Conservation (phyloP, 2,113 vertebrate species). For the Vidua chalybeata region DNA sequence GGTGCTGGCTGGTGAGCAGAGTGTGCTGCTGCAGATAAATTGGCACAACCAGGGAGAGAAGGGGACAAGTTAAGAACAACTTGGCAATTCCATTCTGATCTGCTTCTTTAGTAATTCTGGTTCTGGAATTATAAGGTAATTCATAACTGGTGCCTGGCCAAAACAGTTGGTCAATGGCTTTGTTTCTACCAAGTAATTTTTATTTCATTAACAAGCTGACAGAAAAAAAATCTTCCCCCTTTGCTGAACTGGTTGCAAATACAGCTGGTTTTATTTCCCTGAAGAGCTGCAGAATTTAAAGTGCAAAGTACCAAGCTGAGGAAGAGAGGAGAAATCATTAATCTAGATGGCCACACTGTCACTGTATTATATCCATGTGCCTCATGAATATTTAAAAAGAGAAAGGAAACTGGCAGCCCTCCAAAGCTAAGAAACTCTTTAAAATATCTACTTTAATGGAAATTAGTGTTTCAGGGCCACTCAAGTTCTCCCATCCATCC, state of each 20-base stretch:
- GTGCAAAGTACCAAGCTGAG: background rate
- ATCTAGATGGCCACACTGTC: background rate
- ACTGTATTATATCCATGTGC: background rate
- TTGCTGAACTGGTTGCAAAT: background rate
- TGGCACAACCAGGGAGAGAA: background rate
- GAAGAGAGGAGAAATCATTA: conserved; percentile 8
- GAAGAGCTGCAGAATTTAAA: background rate
- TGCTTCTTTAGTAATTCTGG: background rate
- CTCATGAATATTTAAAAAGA: conserved; percentile 40
- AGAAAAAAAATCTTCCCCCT: background rate
- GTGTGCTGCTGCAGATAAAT: background rate
- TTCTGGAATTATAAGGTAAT: background rate
- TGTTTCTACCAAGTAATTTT: background rate
- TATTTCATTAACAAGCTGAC: background rate
- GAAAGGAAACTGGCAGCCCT: conserved; percentile 2
- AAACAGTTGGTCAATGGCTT: background rate
- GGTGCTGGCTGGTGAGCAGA: background rate
- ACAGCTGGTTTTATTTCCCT: background rate
- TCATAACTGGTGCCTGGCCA: background rate
- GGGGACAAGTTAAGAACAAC: background rate
- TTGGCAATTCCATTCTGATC: background rate
- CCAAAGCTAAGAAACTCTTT: conserved; percentile 36
- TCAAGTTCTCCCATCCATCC: background rate
- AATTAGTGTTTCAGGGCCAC: background rate
- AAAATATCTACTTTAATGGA: conserved; percentile 13